Base-by-base conservation (phyloP, 2,113 vertebrate species). In the Pardalotus punctatus region DNA sequence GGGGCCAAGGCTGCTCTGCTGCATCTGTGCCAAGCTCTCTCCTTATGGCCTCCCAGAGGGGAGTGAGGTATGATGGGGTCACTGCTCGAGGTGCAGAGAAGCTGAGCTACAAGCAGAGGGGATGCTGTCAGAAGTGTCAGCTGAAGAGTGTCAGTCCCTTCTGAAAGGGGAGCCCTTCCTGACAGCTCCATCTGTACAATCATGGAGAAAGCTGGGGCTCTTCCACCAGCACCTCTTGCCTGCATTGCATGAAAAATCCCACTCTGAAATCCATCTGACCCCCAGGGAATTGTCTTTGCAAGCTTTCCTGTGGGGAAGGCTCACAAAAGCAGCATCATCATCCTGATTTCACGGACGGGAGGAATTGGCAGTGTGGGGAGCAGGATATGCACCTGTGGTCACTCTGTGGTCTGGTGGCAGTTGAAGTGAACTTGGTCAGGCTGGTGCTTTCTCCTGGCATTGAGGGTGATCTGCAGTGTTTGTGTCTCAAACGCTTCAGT, bases 391-490 rank as follows among this genome's bases (percentile, higher is more conserved):
- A 6, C 19, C 22, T 24, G 23, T 9, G 78, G 62, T 93, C 58
- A 42, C 67, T 61, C 17, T 69, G 33, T 1, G 3, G 56, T 43
- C 27, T 31, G 64, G 40, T 43, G 79, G 36, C 11, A 18, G 51
- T 54, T 1, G 0, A 21, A n/a, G 40, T 22, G 43, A 36, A 45
- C n/a, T 80, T 62, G 74, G 25, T 62, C 60, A 57, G 7, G 12
- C 42, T 9, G 4, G 13, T 66, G 40, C 36, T 77, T 69, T 92
- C 71, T 87, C 58, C 60, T 90, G 56, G 62, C 45, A 8, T 23
- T 90, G 38, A 67, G 93, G 67, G 48, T 40, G 47, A 81, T 88
- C 90, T 77, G 90, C 90, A 86, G 23, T 31, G 56, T 80, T 90
- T 83, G 60, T 51, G 12, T 86, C 64, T 87, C n/a, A 56, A 43